Evolutionary conservation across 2,797 vertebrate genomes (phyloP), one percentile per base, ranked within the genome.

Genomic region (Nannoperca australis): DNA sequence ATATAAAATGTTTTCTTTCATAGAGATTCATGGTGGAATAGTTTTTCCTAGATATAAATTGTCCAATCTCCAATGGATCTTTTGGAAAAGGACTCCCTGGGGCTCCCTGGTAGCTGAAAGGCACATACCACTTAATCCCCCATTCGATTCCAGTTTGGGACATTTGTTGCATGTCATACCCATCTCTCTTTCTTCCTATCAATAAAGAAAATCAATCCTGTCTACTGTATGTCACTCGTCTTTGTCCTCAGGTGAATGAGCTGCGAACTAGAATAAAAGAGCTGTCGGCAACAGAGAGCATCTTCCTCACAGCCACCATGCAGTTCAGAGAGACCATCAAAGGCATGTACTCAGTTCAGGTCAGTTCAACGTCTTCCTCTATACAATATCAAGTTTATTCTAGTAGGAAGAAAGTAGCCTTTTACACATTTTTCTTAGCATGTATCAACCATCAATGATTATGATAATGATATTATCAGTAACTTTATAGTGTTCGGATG

Each of bases 301-400:
- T 99, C 68, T 99, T 99, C 84, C 96, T 98, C 27, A 93, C 91
- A 65, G 97, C 98, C 85, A 98, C 97, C 0, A 96, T 96, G 77
- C 94, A 96, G 83, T 99, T 99, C 86, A 95, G 98, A 89, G 96
- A 96, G 73, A 97, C 95, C 67, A 96, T 99, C 86, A 99, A 99
- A 84, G 96, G 95, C 85, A 97, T 99, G 97, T 99, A 97, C 88
- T 97, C 97, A 1, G 82, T 97, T 34, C 95, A 97, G 22, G 98
- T 99, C 90, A 89, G 97, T 95, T 76, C 18, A n/a, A 0, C 10
- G 0, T 62, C 32, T 55, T 56, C 50, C 13, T 38, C 34, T 14
- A 0, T 36, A 13, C 17, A 2, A 56, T 24, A 45, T 32, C 18
- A 56, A 30, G 17, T 61, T 63, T 53, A 0, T 10, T 56, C 1